Conservation (phyloP, 2,888 invertebrate species). For the Toxonevra muliebris region DNA sequence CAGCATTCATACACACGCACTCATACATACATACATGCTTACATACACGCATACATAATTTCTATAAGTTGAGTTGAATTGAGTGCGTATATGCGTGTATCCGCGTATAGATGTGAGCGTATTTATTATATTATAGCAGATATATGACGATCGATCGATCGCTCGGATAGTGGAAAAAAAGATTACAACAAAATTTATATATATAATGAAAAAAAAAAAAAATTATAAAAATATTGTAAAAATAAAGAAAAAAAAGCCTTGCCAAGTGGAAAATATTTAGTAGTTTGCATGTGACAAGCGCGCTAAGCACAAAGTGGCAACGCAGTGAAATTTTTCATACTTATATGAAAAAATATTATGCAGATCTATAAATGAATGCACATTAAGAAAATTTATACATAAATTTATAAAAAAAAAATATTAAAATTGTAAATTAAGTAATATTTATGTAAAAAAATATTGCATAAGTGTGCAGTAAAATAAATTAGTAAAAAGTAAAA, state of each 20-base stretch:
- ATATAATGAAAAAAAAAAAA: too few relatives aligned
- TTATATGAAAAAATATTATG: not conserved
- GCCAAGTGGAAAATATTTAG: slow-evolving; percentile 17
- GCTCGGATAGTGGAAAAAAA: slow-evolving; percentile 7
- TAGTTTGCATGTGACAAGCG: slow-evolving; percentile 19
- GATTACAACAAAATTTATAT: too few relatives aligned
- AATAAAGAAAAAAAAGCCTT: not conserved
- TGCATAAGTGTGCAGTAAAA: not conserved
- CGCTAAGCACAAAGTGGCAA: slow-evolving; percentile 13
- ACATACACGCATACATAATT: slow-evolving; percentile 14
- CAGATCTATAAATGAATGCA: not conserved
- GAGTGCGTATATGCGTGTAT: slow-evolving; percentile 3
- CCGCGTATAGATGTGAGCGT: slow-evolving; percentile 7
- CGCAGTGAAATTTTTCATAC: slow-evolving; percentile 16
- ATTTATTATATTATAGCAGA: not conserved
- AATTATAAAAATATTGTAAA: too few relatives aligned
- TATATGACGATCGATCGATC: slow-evolving; percentile 12
- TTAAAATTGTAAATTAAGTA: not conserved
- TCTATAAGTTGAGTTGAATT: not conserved
- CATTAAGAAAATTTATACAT: not conserved
- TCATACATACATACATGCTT: not conserved
- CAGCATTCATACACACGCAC: too few relatives aligned
- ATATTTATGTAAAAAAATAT: not conserved
- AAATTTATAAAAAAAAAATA: not conserved
- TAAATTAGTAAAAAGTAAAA: slow-evolving; percentile 8